Base-by-base conservation (phyloP, 2,888 invertebrate genomes). In the Danaus chrysippus region DNA sequence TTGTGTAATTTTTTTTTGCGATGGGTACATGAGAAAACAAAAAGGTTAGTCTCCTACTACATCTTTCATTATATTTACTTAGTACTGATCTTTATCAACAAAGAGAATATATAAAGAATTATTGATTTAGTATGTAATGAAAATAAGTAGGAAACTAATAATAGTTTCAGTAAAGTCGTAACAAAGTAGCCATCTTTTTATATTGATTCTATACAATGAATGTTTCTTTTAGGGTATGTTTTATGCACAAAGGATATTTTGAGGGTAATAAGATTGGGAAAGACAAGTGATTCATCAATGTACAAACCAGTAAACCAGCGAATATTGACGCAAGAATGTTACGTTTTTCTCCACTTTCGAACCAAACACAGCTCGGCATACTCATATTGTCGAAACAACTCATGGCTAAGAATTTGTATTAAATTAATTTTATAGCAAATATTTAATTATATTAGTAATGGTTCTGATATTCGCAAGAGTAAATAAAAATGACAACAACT, bases 271-370 rank as follows among this genome's bases (percentile, higher is more conserved):
- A 17, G 3, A 8, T 15, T n/a, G 49, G 49, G 49, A 49, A 68
- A 59, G 56, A 52, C 63, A 53, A 68, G 76, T 84, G 83, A 84
- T 73, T 85, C 81, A 85, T 78, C 76, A 76, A 73, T 34, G 66
- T 70, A 85, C 92, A 90, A 91, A 98, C 98, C 93, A 99, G 87
- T 70, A 95, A 90, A 70, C 98, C 98, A 66, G 99, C 93, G 53
- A 95, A 83, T 73, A 98, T 94, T 1, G 99, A 95, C 5, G 96
- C 95, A 62, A 97, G 86, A 49, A 96, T 94, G 87, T 99, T 99
- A 72, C 98, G 92, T 77, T 95, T 95, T 70, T 97, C 96, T 13
- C 96, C 95, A 70, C 94, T 93, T 76, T 98, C 97, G 70, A 97
- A 94, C 93, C 96, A 97, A 72, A 97, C 93, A 83, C 96, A 96